These are phyloP conservation scores for Otolemur garnettii DNA, from an alignment of 2,113 vertebrate species.

Conservation along the genomic window DNA sequence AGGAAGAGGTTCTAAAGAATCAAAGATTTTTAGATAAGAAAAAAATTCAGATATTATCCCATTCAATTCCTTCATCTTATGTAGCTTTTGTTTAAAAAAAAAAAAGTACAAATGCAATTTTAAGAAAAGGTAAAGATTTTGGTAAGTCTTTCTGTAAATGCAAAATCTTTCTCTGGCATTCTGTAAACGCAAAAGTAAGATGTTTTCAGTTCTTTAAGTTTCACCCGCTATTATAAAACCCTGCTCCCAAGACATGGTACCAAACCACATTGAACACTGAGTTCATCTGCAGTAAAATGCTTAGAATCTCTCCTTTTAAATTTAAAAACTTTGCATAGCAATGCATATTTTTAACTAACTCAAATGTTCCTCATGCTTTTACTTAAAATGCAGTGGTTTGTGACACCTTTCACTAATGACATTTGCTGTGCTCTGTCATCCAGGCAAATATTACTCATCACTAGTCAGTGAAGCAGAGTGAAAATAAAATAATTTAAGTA, in stretches of 20 bases:
- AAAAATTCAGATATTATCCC: background rate
- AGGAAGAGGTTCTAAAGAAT: background rate
- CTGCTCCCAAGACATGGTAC: background rate
- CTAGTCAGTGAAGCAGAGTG: conserved; percentile 53
- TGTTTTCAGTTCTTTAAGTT: background rate
- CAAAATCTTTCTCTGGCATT: too few relatives aligned
- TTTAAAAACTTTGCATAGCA: background rate
- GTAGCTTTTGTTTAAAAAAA: background rate
- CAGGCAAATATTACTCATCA: conserved; percentile 46
- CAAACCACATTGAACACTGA: background rate
- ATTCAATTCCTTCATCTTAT: background rate
- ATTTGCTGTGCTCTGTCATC: conserved; percentile 1
- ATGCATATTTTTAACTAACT: conserved; percentile 27
- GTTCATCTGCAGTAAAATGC: background rate
- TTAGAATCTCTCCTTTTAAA: background rate
- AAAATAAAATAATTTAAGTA: conserved; percentile 58
- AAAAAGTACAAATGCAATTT: background rate
- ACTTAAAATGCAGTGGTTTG: background rate
- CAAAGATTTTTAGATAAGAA: conserved; percentile 16
- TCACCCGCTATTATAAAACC: background rate
- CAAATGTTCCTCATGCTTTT: background rate
- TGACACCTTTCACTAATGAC: background rate
- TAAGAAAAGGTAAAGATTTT: conserved; percentile 9
- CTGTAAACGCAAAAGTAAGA: background rate
- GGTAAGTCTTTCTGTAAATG: background rate